Conservation (phyloP, 2,113 vertebrate genomes). For the Campylorhamphus procurvoides region DNA sequence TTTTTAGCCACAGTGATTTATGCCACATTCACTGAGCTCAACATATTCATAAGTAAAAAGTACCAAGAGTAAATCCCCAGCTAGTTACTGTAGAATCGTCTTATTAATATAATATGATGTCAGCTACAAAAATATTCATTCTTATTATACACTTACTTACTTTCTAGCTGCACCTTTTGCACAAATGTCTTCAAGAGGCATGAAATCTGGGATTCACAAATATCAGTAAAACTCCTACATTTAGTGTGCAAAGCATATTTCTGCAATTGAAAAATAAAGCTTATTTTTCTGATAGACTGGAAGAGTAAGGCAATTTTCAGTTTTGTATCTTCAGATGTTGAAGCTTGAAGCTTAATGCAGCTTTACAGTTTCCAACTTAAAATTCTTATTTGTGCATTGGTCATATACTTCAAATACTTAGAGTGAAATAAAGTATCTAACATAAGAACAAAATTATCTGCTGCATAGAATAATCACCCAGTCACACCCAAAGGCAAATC, state of each 20-base stretch:
- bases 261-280: background rate
- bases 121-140: background rate
- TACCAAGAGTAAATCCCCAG: background rate
- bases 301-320: background rate
- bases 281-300: background rate
- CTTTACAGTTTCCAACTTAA: background rate
- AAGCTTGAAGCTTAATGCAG: background rate
- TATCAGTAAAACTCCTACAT: background rate
- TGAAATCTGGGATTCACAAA: background rate
- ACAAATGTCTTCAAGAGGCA: background rate
- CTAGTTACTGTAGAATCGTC: background rate
- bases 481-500: background rate
- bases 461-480: background rate
- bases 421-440: background rate
- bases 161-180: background rate
- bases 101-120: background rate
- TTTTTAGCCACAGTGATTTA: background rate
- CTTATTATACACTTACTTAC: background rate
- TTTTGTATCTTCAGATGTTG: background rate
- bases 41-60: background rate
- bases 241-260: background rate
- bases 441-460: background rate
- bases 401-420: background rate
- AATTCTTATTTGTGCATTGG: background rate
- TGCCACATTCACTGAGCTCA: background rate